These are phyloP conservation scores for Poecilia gillii DNA, from an alignment of 2,797 vertebrate genomes.

Conservation along the genomic window DNA sequence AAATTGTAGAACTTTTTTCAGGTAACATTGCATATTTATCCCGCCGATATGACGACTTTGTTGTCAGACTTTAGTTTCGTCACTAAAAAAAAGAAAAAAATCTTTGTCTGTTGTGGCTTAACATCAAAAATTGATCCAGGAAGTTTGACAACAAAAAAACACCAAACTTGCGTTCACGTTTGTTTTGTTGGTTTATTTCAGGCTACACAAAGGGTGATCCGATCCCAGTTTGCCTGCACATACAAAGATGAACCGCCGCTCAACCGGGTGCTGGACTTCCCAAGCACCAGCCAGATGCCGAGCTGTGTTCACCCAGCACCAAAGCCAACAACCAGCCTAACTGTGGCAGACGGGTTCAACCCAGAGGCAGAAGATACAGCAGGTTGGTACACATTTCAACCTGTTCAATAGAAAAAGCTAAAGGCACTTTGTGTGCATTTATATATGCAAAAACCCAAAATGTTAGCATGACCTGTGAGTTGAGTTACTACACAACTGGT, in stretches of 20 bases:
- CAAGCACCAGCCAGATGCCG: slow-evolving; percentile 71
- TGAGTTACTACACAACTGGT: slow-evolving; percentile 62
- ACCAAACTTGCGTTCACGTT: not conserved
- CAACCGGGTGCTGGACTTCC: slow-evolving; percentile 76
- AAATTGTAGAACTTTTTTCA: not conserved
- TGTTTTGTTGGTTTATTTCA: slow-evolving; percentile 57
- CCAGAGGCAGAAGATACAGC: slow-evolving; percentile 22
- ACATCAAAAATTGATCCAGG: not conserved
- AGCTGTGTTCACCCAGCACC: slow-evolving; percentile 74
- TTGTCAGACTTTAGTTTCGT: not conserved
- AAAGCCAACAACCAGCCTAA: slow-evolving; percentile 44
- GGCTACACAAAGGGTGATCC: slow-evolving; percentile 81
- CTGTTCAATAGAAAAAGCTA: not conserved
- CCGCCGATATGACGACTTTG: not conserved
- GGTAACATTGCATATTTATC: not conserved
- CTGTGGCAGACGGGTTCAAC: slow-evolving; percentile 17
- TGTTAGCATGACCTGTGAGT: slow-evolving; percentile 39
- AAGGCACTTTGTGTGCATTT: slow-evolving; percentile 10
- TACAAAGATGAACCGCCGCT: slow-evolving; percentile 85
- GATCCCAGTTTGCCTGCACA: slow-evolving; percentile 95
- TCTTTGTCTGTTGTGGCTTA: not conserved
- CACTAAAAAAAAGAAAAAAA: not conserved
- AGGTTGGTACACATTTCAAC: slow-evolving; percentile 50
- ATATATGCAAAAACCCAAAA: slow-evolving; percentile 37
- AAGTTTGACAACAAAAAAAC: not conserved